Base-by-base conservation (phyloP, 2,113 vertebrate genomes). In the Agapornis roseicollis region DNA sequence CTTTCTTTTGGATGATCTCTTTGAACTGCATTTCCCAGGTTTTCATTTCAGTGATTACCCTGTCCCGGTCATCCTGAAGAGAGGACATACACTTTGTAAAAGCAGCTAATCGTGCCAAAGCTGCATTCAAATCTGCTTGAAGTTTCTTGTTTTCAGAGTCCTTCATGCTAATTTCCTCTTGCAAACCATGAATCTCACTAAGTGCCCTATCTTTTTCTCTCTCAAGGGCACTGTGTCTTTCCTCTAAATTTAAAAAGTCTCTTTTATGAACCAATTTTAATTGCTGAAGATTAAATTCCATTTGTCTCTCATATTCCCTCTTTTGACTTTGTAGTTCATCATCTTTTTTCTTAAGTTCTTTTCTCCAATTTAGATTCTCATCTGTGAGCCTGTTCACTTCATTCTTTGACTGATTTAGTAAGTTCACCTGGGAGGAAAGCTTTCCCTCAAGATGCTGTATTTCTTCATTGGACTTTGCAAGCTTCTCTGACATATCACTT, bases 1-100 rank as follows among this genome's bases (percentile, higher is more conserved):
- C 98, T 92, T 99, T 99, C 85, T 93, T 98, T 19, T 98, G 97
- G 49, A 99, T 95, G 22, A 92, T 93, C 69, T 98, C 98, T 42
- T 98, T 98, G 93, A 98, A 98, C 58, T 98, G 66, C 27, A 61
- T 49, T 61, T 98, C 98, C 98, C 98, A 99, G 4, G 91, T 93
- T 79, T 97, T 98, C 88, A 97, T 76, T 52, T 98, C 97, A 0
- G 97, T 96, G 69, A 98, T 70, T 11, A 97, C 96, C 65, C 94
- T 93, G 85, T 97, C 97, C n/a, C 95, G 80, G 42, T 97, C 97
- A 42, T 96, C 97, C n/a, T 97, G 98, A 65, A 98, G 96, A 23
- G 97, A 97, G 52, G 97, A 96, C 95, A 97, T 95, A 41, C 96
- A 96, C 56, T 97, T 97, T 1, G 98, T 97, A 31, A 99, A 88